Percentiles rank a stretch among this genome's conserved stretches.
Conservation (phyloP, 1,140 invertebrate species). For the Pteromalus puparum region DNA sequence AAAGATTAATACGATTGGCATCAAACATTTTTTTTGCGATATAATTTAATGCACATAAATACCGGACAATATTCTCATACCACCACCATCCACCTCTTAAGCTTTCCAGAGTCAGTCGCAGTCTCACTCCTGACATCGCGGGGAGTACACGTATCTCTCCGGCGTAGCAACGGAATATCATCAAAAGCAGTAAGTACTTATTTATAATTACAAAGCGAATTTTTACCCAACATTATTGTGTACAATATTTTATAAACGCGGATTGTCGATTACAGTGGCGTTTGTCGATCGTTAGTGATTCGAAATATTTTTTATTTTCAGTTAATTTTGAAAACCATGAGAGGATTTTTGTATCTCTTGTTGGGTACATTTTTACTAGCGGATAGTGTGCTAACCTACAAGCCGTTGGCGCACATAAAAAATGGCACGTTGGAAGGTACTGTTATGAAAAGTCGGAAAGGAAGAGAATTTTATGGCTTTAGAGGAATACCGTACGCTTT, state of each 20-base stretch:
- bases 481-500: conserved; percentile 78
- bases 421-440: conserved; percentile 70
- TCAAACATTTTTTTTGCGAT: no score
- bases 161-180: not conserved
- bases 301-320: not conserved
- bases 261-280: not conserved
- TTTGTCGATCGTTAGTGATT: not conserved
- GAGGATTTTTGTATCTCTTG: not conserved
- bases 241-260: not conserved
- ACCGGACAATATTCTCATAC: no score
- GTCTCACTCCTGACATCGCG: conserved; percentile 8
- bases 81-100: not conserved
- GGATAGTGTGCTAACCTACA: not conserved
- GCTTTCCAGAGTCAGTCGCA: conserved; percentile 6
- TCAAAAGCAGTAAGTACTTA: no score
- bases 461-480: conserved; percentile 73
- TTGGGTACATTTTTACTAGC: conserved; percentile 20
- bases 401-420: conserved; percentile 60
- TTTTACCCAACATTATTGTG: not conserved
- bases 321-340: not conserved
- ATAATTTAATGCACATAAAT: no score
- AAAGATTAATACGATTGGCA: no score
- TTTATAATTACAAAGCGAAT: no score
- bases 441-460: conserved; percentile 64
- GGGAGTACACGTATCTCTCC: conserved; percentile 9